Percentiles rank a stretch among this genome's conserved stretches.
These are phyloP conservation scores for Hartigia nigra DNA, from an alignment of 2,888 invertebrate species.

Conservation along the genomic window DNA sequence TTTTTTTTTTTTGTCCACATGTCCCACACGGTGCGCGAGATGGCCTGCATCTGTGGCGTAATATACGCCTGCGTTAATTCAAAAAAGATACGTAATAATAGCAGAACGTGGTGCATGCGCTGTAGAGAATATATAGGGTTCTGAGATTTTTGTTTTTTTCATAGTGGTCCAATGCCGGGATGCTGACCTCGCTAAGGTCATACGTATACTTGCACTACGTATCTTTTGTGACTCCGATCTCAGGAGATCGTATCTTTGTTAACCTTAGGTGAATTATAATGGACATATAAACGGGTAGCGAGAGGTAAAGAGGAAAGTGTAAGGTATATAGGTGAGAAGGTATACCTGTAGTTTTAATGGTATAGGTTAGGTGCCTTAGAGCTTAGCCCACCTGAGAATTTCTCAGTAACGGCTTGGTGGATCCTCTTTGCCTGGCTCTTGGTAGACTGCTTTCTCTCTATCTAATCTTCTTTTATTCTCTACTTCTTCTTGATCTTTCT, in stretches of 20 bases:
- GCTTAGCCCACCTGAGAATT: neutral
- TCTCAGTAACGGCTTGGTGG: neutral
- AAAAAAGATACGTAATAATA: slow-evolving; percentile 34
- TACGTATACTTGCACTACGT: neutral
- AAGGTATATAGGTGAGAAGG: neutral
- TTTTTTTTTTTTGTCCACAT: slow-evolving; percentile 26
- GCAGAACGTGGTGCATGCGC: neutral
- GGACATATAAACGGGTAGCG: slow-evolving; percentile 11
- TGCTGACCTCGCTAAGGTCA: neutral
- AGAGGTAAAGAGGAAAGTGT: slow-evolving; percentile 3
- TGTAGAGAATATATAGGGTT: neutral
- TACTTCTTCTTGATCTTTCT: slow-evolving; percentile 13
- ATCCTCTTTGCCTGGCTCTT: neutral
- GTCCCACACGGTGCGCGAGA: slow-evolving; percentile 17
- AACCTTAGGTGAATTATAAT: slow-evolving; percentile 21
- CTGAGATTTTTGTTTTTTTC: slow-evolving; percentile 8
- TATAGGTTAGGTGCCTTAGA: neutral
- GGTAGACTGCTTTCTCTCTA: neutral
- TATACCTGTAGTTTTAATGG: neutral
- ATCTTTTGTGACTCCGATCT: slow-evolving; percentile 2
- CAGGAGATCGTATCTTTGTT: slow-evolving; percentile 14
- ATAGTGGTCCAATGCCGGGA: slow-evolving; percentile 6
- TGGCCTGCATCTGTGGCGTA: slow-evolving; percentile 33
- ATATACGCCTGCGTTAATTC: slow-evolving; percentile 43
- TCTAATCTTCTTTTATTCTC: neutral